Percentiles rank a stretch among this genome's conserved stretches.
Conservation (phyloP, 1,140 invertebrate genomes). For the Diprion similis region DNA sequence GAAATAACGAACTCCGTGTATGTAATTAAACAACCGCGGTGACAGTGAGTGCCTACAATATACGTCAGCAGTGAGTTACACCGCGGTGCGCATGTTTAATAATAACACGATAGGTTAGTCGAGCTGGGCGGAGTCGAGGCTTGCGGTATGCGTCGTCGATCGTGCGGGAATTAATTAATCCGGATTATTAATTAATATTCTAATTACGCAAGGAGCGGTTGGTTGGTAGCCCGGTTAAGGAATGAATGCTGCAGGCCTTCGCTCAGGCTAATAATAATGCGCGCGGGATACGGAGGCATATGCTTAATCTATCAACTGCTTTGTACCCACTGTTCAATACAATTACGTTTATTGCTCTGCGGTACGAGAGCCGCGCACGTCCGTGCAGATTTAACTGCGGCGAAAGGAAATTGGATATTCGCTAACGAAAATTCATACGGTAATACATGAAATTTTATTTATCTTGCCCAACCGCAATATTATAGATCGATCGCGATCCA, state of each 20-base stretch:
- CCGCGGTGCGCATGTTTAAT: too few species aligned
- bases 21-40: too few species aligned
- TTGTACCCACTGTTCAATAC: background rate
- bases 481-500: too few species aligned
- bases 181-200: background rate
- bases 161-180: too few species aligned
- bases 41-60: too few species aligned
- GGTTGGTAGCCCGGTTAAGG: slow-evolving; percentile 1
- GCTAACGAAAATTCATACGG: background rate
- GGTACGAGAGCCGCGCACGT: background rate
- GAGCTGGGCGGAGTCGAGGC: too few species aligned
- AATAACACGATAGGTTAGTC: too few species aligned
- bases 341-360: background rate
- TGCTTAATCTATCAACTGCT: background rate
- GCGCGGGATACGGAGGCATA: background rate
- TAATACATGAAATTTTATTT: too few species aligned
- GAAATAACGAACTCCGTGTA: too few species aligned
- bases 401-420: background rate
- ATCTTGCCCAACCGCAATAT: too few species aligned
- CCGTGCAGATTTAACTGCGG: background rate
- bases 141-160: too few species aligned
- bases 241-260: background rate
- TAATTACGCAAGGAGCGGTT: background rate
- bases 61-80: too few species aligned
- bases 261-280: background rate